Conservation (phyloP, 2,113 vertebrate genomes). For the Nyctibius bracteatus region DNA sequence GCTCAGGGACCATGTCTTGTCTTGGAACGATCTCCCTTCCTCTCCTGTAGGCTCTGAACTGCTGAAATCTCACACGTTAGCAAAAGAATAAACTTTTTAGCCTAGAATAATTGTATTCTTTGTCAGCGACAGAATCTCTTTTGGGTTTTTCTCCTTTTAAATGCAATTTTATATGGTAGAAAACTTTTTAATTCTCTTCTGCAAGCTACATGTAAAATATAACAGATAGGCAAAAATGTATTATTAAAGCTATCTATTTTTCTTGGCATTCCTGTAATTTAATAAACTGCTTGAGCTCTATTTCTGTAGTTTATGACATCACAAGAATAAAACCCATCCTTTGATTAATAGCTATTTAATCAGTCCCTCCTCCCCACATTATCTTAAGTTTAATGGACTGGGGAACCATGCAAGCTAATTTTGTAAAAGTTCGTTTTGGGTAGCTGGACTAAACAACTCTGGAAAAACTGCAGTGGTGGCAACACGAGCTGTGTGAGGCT, state of each 20-base stretch:
- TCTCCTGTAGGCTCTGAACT: neutral
- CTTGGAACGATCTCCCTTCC: neutral
- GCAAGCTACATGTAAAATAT: slow-evolving; percentile 65
- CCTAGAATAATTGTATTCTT: slow-evolving; percentile 56
- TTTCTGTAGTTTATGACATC: slow-evolving; percentile 66
- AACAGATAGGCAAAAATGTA: slow-evolving; percentile 75
- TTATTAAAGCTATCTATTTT: slow-evolving; percentile 81
- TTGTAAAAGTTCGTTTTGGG: neutral
- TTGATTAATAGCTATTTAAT: slow-evolving; percentile 69
- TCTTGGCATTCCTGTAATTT: slow-evolving; percentile 75
- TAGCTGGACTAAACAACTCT: neutral
- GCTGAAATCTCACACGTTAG: neutral
- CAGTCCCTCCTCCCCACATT: neutral
- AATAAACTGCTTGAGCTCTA: slow-evolving; percentile 70
- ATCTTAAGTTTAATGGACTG: neutral
- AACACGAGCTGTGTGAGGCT: neutral
- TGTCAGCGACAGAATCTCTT: slow-evolving; percentile 46
- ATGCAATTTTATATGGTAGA: slow-evolving; percentile 63
- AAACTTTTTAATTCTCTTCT: slow-evolving; percentile 70
- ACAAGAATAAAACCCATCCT: slow-evolving; percentile 46
- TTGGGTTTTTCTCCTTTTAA: slow-evolving; percentile 25
- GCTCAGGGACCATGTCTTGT: neutral
- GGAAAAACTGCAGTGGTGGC: neutral
- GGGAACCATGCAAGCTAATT: neutral
- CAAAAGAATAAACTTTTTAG: slow-evolving; percentile 26